Conservation (phyloP, 2,113 vertebrate species). For the Hyperoodon ampullatus region DNA sequence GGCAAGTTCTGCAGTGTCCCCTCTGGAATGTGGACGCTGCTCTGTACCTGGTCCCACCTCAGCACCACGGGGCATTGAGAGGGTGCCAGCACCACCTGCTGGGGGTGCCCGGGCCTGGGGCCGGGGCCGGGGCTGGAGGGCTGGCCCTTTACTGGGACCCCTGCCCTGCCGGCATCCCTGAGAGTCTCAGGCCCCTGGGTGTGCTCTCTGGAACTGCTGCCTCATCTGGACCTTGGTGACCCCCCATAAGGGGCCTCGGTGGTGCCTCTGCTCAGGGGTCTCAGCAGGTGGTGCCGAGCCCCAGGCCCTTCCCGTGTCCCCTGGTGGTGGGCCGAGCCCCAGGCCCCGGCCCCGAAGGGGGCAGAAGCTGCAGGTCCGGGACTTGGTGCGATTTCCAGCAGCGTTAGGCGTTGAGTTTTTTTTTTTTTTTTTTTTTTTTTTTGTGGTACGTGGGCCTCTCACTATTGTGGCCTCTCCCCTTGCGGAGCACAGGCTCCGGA, state of each 20-base stretch:
- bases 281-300: not conserved
- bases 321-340: rapidly evolving
- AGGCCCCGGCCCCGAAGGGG: not conserved
- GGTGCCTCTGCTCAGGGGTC: not conserved
- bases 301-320: not conserved
- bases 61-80: rapidly evolving
- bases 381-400: too few species aligned
- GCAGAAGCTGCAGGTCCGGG: not conserved
- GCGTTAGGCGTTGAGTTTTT: rapidly evolving
- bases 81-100: rapidly evolving
- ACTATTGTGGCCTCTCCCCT: too few species aligned
- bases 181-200: too few species aligned
- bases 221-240: not conserved
- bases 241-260: not conserved
- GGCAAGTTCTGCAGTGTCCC: not conserved
- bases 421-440: too few species aligned
- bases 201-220: not conserved
- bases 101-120: not conserved
- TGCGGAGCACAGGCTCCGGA: too few species aligned
- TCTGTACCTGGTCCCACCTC: not conserved
- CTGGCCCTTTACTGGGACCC: not conserved
- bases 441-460: too few species aligned
- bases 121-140: rapidly evolving
- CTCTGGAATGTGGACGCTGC: not conserved
- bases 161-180: not conserved